Conservation (phyloP, 2,888 invertebrate species). For the Meganola albula region DNA sequence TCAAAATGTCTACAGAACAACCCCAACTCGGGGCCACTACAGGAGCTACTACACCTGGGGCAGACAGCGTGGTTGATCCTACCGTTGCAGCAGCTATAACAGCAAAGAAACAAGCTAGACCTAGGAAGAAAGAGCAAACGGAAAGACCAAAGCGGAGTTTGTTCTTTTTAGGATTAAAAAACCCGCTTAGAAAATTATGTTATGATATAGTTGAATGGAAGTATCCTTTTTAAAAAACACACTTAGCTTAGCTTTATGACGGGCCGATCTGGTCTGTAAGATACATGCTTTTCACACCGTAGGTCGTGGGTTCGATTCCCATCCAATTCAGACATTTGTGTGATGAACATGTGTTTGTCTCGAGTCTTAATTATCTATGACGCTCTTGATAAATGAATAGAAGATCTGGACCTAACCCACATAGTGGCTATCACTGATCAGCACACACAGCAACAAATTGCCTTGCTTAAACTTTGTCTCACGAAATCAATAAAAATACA, state of each 20-base stretch:
- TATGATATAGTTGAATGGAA: conserved; percentile 99
- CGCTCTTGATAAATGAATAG: no score
- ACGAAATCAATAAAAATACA: no score
- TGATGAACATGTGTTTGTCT: no score
- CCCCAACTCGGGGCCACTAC: conserved; percentile 48
- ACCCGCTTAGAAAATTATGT: conserved; percentile 96
- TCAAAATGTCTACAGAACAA: conserved; percentile 58
- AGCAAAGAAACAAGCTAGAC: conserved; percentile 79
- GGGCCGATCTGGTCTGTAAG: no score
- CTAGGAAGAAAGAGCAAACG: conserved; percentile 89
- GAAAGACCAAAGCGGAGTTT: conserved; percentile 94
- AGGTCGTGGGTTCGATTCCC: no score
- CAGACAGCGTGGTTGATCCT: conserved; percentile 45
- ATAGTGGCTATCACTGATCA: no score
- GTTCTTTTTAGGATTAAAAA: conserved; percentile 93
- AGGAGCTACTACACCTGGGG: conserved; percentile 51
- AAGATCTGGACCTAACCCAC: no score
- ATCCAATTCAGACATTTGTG: no score
- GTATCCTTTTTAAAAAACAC: conserved; percentile 88
- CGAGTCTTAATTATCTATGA: no score
- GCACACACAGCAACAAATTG: no score
- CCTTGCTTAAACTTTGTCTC: no score
- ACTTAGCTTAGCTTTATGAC: neutral
- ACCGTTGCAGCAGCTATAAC: conserved; percentile 55
- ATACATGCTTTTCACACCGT: no score